Evolutionary conservation across 2,888 invertebrate genomes (phyloP).

Genomic region (Rhaphigaster nebulosa): DNA sequence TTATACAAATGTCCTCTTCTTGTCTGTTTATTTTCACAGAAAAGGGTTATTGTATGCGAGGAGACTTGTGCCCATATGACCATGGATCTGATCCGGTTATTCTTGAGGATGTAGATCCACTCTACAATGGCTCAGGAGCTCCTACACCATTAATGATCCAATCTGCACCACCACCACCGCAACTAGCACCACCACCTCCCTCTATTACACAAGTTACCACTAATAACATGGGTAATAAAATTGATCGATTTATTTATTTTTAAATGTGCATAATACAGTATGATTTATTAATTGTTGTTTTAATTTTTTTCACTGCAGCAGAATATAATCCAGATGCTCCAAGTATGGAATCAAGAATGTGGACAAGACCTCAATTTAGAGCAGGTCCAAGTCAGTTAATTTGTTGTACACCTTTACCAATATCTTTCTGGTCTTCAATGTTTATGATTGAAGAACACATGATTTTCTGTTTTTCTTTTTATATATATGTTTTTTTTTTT

Average conservation of each 20-base stretch:
- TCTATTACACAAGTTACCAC: constrained; percentile 61
- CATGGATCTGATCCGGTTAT: constrained; percentile 97
- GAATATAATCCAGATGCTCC: constrained; percentile 89
- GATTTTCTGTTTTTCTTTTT: not conserved
- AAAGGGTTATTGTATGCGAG: constrained; percentile 95
- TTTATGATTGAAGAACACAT: not conserved
- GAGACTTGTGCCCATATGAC: constrained; percentile 96
- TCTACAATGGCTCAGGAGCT: constrained; percentile 63
- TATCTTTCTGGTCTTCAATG: not conserved
- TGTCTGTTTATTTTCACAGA: constrained; percentile 68
- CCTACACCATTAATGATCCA: constrained; percentile 61
- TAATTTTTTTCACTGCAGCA: constrained; percentile 57
- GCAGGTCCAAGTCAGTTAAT: constrained; percentile 61
- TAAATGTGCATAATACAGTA: not conserved
- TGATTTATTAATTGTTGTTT: constrained; percentile 17
- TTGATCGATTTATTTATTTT: not conserved
- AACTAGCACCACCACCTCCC: constrained; percentile 66
- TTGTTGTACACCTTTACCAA: constrained; percentile 12
- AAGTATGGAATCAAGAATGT: constrained; percentile 73
- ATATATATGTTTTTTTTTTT: not conserved
- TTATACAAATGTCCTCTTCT: not conserved
- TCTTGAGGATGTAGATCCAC: constrained; percentile 78
- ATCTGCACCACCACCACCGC: constrained; percentile 66
- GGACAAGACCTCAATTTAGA: constrained; percentile 63
- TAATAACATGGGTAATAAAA: constrained; percentile 64